Evolutionary conservation across 2,888 invertebrate genomes (phyloP), one percentile per base, ranked within the genome.

Genomic region (Cataglyphis rosenhaueri): DNA sequence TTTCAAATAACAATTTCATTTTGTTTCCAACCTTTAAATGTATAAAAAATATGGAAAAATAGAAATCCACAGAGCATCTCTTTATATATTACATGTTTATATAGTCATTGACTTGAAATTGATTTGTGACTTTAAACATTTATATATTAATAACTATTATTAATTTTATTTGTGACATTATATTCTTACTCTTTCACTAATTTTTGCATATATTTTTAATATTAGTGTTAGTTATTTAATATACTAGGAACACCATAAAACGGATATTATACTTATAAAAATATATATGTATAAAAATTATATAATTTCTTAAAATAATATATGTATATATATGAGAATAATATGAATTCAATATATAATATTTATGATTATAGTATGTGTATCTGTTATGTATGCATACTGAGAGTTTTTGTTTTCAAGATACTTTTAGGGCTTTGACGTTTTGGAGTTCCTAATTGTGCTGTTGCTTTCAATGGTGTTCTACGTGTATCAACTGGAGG

Each of bases 401-500:
- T 91, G 12, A 92, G 65, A 82, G 91, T 91, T 76, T 91, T 90
- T 4, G 92, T 86, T 85, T 93, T 94, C 9, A 92, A 83, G 59
- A 92, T 89, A 75, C 90, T 91, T 87, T 92, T 90, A 12, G 94
- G 94, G 82, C 93, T 94, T 38, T 93, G 93, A 84, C 93, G 89
- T 71, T 92, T 94, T 0, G 93, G 92, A 25, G 93, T 92, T 55
- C 89, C 87, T 25, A 93, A 86, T 12, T 93, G 91, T 41, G 91
- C 71, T 61, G 94, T 91, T 4, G 94, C 95, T 89, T 95, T 95
- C 90, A 97, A 92, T 0, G 97, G 97, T 0, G 97, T 97, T 87
- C 95, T 95, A 15, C 94, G 93, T 90, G 95, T 95, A 85, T 95
- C 96, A 10, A 94, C 88, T 41, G 95, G 95, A 48, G 92, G 93